phyloP scores from a whole-genome alignment of 2,113 vertebrate genomes.

The Macaca nemestrina region DNA sequence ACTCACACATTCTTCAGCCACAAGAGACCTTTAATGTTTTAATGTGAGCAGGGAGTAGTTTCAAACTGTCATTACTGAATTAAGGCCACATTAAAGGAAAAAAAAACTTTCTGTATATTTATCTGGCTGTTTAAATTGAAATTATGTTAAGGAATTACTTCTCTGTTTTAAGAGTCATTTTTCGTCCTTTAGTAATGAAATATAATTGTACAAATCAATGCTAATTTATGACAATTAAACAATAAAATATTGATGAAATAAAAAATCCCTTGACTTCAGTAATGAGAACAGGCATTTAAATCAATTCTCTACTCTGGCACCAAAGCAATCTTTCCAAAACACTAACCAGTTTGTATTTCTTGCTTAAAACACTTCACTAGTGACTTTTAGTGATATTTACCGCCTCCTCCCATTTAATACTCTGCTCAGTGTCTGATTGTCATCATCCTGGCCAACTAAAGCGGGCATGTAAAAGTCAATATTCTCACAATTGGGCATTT shows the following conservation, averaged over 20 bases:
- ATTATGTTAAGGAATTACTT: conserved; percentile 51
- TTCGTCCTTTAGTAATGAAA: conserved; percentile 61
- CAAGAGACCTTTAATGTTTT: background rate
- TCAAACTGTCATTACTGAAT: conserved; percentile 16
- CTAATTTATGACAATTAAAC: conserved; percentile 69
- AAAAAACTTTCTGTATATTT: background rate
- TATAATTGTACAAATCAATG: conserved; percentile 59
- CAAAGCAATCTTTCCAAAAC: conserved; percentile 45
- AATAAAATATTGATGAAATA: conserved; percentile 74
- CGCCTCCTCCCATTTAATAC: background rate
- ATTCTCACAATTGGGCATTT: background rate
- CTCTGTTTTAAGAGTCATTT: conserved; percentile 52
- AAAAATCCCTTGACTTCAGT: conserved; percentile 55
- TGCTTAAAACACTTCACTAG: conserved; percentile 16
- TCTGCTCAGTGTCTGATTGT: background rate
- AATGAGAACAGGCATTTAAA: conserved; percentile 60
- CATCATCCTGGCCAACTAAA: background rate
- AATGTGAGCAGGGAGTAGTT: background rate
- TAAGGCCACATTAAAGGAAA: background rate
- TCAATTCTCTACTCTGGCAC: conserved; percentile 51
- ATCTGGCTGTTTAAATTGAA: conserved; percentile 44
- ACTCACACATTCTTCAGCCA: background rate
- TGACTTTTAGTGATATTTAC: background rate
- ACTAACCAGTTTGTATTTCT: conserved; percentile 51
- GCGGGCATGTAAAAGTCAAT: background rate